Evolutionary conservation across 2,888 invertebrate genomes (phyloP).

Genomic region (Automeris io): DNA sequence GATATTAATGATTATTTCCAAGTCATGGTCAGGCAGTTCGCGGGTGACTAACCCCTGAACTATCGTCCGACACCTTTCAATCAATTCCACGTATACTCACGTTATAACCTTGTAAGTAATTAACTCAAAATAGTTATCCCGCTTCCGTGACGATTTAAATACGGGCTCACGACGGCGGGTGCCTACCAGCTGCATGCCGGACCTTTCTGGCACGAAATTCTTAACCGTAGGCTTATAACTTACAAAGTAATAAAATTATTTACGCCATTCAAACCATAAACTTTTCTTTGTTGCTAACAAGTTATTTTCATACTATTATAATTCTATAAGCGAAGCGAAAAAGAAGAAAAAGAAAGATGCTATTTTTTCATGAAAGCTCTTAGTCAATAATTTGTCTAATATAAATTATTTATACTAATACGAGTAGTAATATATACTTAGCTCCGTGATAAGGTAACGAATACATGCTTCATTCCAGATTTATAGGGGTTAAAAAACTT

Average conservation of each 20-base stretch:
- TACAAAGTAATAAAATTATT: conserved; percentile 10
- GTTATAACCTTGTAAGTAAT: conserved; percentile 35
- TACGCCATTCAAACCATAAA: conserved; percentile 21
- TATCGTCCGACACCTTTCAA: conserved; percentile 41
- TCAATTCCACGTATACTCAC: conserved; percentile 25
- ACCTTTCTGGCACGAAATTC: conserved; percentile 25
- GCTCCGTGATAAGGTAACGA: too few species aligned
- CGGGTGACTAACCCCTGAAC: conserved; percentile 60
- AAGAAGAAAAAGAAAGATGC: too few species aligned
- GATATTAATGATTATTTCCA: conserved; percentile 30
- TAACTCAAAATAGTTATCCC: conserved; percentile 31
- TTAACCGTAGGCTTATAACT: conserved; percentile 21
- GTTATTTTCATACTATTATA: too few species aligned
- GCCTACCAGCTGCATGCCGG: conserved; percentile 20
- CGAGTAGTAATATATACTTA: too few species aligned
- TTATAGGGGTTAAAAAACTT: too few species aligned
- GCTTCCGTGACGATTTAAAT: conserved; percentile 48
- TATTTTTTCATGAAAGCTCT: too few species aligned
- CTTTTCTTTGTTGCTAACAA: too few species aligned
- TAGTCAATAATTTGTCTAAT: too few species aligned
- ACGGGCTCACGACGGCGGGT: conserved; percentile 30
- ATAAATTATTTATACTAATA: too few species aligned
- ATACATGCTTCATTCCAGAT: too few species aligned
- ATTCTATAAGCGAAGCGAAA: too few species aligned
- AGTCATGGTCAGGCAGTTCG: conserved; percentile 34